Conservation (phyloP, 2,888 invertebrate genomes). For the Rhogogaster chlorosoma region DNA sequence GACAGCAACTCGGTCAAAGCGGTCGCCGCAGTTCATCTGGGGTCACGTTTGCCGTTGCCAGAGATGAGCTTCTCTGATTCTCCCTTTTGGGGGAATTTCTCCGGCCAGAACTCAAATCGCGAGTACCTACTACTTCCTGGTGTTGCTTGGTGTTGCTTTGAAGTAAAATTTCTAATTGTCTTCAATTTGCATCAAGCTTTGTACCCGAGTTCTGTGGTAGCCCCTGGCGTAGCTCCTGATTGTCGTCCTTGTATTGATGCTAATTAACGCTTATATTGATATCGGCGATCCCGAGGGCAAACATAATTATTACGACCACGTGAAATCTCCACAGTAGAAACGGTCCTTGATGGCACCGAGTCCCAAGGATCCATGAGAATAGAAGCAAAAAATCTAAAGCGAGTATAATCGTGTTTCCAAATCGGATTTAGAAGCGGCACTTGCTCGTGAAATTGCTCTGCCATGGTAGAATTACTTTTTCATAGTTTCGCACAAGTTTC, state of each 20-base stretch:
- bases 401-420: slow-evolving; percentile 41
- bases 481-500: slow-evolving; percentile 46
- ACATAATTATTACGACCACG: neutral
- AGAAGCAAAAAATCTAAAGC: slow-evolving; percentile 14
- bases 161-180: slow-evolving; percentile 44
- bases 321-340: neutral
- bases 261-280: slow-evolving; percentile 14
- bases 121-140: slow-evolving; percentile 31
- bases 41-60: slow-evolving; percentile 47
- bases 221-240: slow-evolving; percentile 13
- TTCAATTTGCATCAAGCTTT: slow-evolving; percentile 38
- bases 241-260: slow-evolving; percentile 40
- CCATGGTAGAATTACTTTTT: slow-evolving; percentile 48
- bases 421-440: slow-evolving; percentile 48
- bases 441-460: slow-evolving; percentile 49
- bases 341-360: neutral
- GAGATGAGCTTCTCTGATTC: slow-evolving; percentile 46
- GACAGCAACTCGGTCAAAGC: slow-evolving; percentile 39
- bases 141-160: slow-evolving; percentile 38
- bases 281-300: neutral
- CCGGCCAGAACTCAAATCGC: slow-evolving; percentile 35
- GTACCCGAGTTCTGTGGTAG: slow-evolving; percentile 7
- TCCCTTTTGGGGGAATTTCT: slow-evolving; percentile 22
- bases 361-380: neutral
- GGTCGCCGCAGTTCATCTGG: slow-evolving; percentile 46